phyloP scores from a whole-genome alignment of 2,888 invertebrate genomes.

The Drosophila nigricruria region DNA sequence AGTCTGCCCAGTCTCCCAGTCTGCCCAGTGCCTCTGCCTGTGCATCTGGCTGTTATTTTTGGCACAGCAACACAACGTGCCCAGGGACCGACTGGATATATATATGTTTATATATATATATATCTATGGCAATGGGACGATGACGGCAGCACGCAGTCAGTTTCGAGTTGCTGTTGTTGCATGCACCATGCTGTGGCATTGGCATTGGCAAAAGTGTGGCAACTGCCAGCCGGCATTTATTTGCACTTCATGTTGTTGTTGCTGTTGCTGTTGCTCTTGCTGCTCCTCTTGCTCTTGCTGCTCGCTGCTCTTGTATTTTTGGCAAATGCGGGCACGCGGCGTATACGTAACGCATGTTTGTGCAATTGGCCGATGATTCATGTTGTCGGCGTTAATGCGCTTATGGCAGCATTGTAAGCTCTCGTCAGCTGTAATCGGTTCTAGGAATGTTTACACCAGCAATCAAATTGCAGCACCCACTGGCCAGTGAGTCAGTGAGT shows the following conservation, averaged over 20 bases:
- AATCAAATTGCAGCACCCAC: conserved; percentile 8
- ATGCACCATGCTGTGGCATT: conserved; percentile 70
- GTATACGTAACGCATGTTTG: conserved; percentile 66
- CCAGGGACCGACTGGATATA: conserved; percentile 62
- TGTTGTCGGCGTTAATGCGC: conserved; percentile 49
- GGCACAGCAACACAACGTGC: conserved; percentile 74
- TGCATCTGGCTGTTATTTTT: conserved; percentile 64
- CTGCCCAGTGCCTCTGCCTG: conserved; percentile 11
- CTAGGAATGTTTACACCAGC: conserved; percentile 34
- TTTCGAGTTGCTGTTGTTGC: conserved; percentile 50
- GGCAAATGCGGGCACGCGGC: conserved; percentile 55
- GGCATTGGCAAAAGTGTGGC: conserved; percentile 78
- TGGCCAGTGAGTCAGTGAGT: conserved; percentile 14
- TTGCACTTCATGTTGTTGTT: conserved; percentile 12
- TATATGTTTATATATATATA: conserved; percentile 40
- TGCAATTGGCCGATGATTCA: conserved; percentile 45
- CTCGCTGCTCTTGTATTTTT: conserved; percentile 48
- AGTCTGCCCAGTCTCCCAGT: conserved; percentile 12
- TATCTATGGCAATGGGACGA: conserved; percentile 77
- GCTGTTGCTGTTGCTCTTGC: conserved; percentile 6
- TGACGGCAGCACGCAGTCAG: conserved; percentile 21
- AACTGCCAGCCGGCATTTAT: conserved; percentile 53
- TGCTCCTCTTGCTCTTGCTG: conserved; percentile 1
- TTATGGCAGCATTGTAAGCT: conserved; percentile 41
- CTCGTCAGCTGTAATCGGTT: conserved; percentile 48